Evolutionary conservation across 2,888 invertebrate genomes (phyloP).

Genomic region (Meghimatium bilineatum): DNA sequence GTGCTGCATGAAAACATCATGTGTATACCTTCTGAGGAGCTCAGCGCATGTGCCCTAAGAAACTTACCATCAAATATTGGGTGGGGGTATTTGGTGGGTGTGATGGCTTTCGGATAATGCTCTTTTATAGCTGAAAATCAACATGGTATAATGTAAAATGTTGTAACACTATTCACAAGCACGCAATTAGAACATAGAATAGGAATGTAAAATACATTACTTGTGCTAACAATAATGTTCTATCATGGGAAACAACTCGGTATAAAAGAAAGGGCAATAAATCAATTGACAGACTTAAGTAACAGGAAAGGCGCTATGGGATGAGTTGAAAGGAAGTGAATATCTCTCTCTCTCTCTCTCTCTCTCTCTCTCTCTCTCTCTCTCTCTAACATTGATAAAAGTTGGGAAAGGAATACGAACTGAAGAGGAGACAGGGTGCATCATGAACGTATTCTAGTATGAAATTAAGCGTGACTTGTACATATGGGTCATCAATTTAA

Average conservation of each 20-base stretch:
- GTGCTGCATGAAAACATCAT: constrained; percentile 24
- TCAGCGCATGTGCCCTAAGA: not conserved
- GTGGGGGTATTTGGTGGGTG: constrained; percentile 42
- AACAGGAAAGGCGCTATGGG: not conserved
- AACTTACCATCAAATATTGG: constrained; percentile 58
- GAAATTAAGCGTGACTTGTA: not conserved
- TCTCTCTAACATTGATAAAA: not conserved
- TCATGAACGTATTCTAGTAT: not conserved
- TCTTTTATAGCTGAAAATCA: constrained; percentile 45
- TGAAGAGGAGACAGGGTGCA: not conserved
- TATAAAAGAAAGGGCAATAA: not conserved
- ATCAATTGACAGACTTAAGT: not conserved
- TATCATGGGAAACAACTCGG: not conserved
- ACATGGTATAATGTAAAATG: constrained; percentile 38
- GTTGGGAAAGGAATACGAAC: not conserved
- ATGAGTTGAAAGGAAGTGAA: not conserved
- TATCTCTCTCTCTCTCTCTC: too few species aligned
- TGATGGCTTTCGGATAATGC: constrained; percentile 19
- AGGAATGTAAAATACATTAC: not conserved
- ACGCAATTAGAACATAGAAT: too few species aligned
- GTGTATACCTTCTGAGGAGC: not conserved
- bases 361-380: too few species aligned
- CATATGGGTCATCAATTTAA: not conserved
- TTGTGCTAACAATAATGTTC: not conserved
- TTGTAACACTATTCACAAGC: not conserved